Conservation (phyloP, 2,888 invertebrate genomes). For the Leptinotarsa tumamoca region DNA sequence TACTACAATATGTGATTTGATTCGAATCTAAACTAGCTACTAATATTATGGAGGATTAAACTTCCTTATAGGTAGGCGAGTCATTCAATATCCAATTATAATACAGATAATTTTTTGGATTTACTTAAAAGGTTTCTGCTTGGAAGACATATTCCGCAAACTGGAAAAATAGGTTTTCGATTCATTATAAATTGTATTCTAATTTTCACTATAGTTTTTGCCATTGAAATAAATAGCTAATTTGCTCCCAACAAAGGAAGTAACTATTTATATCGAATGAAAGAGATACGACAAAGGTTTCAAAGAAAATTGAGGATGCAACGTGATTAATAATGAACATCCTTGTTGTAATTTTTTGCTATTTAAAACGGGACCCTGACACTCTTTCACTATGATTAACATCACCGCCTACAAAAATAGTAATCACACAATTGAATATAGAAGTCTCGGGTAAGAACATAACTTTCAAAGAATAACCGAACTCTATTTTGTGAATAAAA, state of each 20-base stretch:
- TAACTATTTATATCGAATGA: not conserved
- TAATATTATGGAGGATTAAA: too few relatives aligned
- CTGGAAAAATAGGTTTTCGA: too few relatives aligned
- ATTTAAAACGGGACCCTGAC: conserved; percentile 15
- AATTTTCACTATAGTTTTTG: too few relatives aligned
- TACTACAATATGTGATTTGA: too few relatives aligned
- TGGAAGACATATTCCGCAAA: too few relatives aligned
- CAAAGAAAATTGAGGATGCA: conserved; percentile 1
- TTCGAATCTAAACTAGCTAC: too few relatives aligned
- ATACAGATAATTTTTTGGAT: too few relatives aligned
- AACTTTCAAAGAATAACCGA: not conserved
- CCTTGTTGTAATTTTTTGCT: not conserved
- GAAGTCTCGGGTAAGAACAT: not conserved
- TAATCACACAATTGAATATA: not conserved
- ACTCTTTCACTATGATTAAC: conserved; percentile 5
- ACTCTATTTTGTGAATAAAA: not conserved
- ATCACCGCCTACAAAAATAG: conserved; percentile 7
- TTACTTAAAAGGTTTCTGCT: too few relatives aligned
- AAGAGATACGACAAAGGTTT: not conserved
- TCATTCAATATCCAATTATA: too few relatives aligned
- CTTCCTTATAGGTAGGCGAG: too few relatives aligned
- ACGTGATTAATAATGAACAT: conserved; percentile 1
- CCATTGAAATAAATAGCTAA: not conserved
- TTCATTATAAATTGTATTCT: too few relatives aligned
- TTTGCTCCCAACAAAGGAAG: not conserved